Evolutionary conservation across 2,888 invertebrate species (phyloP).

Genomic region (Machimus rusticus): DNA sequence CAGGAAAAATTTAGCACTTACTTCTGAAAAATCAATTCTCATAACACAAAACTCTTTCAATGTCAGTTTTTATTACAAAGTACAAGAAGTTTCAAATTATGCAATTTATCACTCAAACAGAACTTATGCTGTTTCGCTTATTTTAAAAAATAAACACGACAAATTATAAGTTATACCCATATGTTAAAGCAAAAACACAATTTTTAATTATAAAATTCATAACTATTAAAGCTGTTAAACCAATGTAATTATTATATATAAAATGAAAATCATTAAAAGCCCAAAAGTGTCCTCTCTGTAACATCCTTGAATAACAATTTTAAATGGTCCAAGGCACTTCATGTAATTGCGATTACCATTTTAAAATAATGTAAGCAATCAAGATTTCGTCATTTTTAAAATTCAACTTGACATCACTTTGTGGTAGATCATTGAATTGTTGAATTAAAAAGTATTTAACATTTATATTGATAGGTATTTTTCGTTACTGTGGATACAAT

Average conservation of each 20-base stretch:
- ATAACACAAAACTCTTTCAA: not conserved
- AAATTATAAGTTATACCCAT: too few species aligned
- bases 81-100: not conserved
- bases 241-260: not conserved
- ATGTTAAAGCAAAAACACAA: not conserved
- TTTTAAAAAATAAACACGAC: too few species aligned
- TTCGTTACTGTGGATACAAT: not conserved
- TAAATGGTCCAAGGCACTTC: not conserved
- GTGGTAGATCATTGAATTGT: not conserved
- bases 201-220: not conserved
- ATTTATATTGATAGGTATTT: not conserved
- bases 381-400: not conserved
- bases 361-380: not conserved
- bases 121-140: too few species aligned
- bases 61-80: not conserved
- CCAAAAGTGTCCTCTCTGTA: not conserved
- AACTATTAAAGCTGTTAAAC: not conserved
- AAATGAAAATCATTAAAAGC: not conserved
- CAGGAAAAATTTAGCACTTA: not conserved
- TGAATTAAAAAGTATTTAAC: not conserved
- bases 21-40: not conserved
- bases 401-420: not conserved
- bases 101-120: not conserved
- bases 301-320: not conserved
- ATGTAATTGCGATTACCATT: not conserved